Conservation (phyloP, 2,888 invertebrate species). For the Tipula confusa region DNA sequence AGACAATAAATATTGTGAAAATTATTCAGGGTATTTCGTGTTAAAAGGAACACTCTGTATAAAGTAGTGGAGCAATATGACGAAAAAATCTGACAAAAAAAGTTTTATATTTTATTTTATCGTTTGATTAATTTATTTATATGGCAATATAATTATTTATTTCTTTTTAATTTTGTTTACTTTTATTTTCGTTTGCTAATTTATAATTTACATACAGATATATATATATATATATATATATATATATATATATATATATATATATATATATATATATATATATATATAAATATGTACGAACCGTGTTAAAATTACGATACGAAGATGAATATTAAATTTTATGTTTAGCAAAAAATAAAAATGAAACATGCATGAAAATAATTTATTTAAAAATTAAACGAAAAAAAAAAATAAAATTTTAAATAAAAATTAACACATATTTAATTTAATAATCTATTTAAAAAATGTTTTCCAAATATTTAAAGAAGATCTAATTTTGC, state of each 20-base stretch:
- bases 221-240: neutral
- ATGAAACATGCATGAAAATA: neutral
- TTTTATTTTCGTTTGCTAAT: neutral
- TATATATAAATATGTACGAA: neutral
- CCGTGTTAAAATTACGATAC: slow-evolving; percentile 6
- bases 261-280: neutral
- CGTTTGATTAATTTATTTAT: slow-evolving; percentile 25
- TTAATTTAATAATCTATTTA: slow-evolving; percentile 12
- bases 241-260: neutral
- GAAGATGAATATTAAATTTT: neutral
- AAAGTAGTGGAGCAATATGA: neutral
- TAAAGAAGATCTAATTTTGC: neutral
- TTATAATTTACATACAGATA: neutral
- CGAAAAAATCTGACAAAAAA: neutral
- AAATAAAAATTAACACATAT: slow-evolving; percentile 13
- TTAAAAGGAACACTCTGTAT: too few relatives aligned
- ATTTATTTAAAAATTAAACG: neutral
- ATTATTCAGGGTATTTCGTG: too few relatives aligned
- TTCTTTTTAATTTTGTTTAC: neutral
- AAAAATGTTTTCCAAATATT: neutral
- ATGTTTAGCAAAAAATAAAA: neutral
- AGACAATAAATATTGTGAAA: too few relatives aligned
- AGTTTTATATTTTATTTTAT: neutral
- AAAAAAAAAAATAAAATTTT: neutral
- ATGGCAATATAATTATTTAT: too few relatives aligned